These are phyloP conservation scores for Conger conger DNA, from an alignment of 2,113 vertebrate genomes.

Conservation along the genomic window DNA sequence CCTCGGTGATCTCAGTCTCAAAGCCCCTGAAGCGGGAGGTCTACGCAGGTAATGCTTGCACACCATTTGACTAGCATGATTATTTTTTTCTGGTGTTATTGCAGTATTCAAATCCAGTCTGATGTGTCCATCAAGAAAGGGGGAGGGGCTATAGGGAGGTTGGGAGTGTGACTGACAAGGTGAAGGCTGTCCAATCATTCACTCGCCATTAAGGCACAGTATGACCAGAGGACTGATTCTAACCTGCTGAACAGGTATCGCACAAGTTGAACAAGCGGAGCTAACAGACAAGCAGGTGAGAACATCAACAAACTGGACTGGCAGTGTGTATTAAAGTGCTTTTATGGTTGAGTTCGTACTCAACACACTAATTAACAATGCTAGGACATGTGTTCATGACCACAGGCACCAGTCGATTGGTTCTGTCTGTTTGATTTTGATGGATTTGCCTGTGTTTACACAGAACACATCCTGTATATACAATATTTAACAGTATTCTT, in stretches of 20 bases:
- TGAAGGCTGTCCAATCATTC: background rate
- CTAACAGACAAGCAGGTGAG: background rate
- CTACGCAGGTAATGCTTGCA: conserved; percentile 17
- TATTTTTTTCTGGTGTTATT: conserved; percentile 30
- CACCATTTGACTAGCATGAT: conserved; percentile 36
- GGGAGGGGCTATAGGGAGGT: background rate
- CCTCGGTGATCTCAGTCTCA: background rate
- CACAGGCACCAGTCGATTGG: too few relatives aligned
- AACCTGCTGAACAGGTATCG: background rate
- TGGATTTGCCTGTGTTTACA: background rate
- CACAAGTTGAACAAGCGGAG: background rate
- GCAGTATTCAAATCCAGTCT: conserved; percentile 37
- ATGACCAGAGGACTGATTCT: background rate
- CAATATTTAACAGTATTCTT: background rate
- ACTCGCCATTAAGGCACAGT: background rate
- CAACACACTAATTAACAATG: background rate
- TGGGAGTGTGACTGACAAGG: background rate
- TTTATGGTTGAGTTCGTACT: background rate
- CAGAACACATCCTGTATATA: background rate
- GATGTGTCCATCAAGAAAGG: too few relatives aligned
- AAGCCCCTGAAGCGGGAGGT: conserved; percentile 4
- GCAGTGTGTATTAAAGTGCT: background rate
- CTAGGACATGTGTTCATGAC: background rate
- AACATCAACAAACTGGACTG: background rate
- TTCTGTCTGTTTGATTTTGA: background rate